phyloP scores from a whole-genome alignment of 2,113 vertebrate species.

The Forbesichthys agassizii region DNA sequence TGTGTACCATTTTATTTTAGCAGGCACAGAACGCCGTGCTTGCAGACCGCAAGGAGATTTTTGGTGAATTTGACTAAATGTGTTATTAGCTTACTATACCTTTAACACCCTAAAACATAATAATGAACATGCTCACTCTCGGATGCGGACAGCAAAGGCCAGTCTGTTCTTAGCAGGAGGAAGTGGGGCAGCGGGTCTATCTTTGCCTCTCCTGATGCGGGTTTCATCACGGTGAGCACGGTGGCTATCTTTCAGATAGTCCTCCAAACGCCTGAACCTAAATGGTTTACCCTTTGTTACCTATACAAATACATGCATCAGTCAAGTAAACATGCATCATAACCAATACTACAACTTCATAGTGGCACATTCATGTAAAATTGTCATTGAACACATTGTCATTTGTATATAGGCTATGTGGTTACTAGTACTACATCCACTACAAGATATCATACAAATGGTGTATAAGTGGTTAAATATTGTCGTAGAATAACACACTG shows the following conservation, averaged over 20 bases:
- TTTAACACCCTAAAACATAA: not conserved
- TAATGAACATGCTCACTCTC: slow-evolving; percentile 77
- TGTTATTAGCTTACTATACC: too few relatives aligned
- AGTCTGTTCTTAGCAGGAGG: slow-evolving; percentile 79
- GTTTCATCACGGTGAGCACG: slow-evolving; percentile 75
- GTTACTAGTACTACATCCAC: too few relatives aligned
- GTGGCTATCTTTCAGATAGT: slow-evolving; percentile 82
- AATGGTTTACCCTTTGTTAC: slow-evolving; percentile 78
- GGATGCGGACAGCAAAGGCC: slow-evolving; percentile 85
- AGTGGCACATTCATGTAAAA: too few relatives aligned
- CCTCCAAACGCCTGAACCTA: slow-evolving; percentile 87
- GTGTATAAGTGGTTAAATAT: not conserved
- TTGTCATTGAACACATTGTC: too few relatives aligned
- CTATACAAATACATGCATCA: slow-evolving; percentile 44
- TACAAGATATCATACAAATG: too few relatives aligned
- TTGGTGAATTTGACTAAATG: too few relatives aligned
- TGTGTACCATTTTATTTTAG: too few relatives aligned
- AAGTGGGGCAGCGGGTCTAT: slow-evolving; percentile 63
- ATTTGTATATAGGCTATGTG: too few relatives aligned
- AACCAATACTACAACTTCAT: too few relatives aligned
- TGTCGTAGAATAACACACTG: too few relatives aligned
- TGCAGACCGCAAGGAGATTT: too few relatives aligned
- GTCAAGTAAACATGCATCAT: not conserved
- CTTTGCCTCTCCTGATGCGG: slow-evolving; percentile 74
- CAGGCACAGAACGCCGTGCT: too few relatives aligned